These are phyloP conservation scores for Babylonia areolata DNA, from an alignment of 1,140 invertebrate species.

Conservation along the genomic window DNA sequence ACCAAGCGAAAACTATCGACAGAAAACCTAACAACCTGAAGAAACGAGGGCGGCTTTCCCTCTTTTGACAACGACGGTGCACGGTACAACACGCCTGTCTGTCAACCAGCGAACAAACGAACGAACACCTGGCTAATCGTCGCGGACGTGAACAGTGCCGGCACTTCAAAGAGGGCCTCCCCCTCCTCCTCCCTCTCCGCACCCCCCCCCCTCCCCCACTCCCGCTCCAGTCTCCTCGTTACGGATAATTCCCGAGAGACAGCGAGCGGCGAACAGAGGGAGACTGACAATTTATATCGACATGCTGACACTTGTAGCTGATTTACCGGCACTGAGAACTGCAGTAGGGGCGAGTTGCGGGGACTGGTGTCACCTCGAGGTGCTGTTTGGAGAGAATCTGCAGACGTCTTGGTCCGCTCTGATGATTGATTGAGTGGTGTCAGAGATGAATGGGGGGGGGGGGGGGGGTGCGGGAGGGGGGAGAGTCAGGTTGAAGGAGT, in stretches of 20 bases:
- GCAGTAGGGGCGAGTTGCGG: too few species aligned
- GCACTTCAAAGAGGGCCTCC: not conserved
- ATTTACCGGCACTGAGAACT: not conserved
- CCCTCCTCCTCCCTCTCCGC: too few species aligned
- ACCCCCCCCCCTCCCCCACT: too few species aligned
- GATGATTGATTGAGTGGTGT: not conserved
- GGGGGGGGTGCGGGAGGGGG: too few species aligned
- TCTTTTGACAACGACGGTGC: too few species aligned
- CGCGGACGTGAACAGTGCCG: not conserved
- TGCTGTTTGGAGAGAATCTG: not conserved
- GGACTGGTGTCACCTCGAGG: not conserved
- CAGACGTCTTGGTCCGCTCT: not conserved
- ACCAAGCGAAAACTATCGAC: too few species aligned
- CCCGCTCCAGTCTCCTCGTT: not conserved
- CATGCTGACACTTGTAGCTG: not conserved
- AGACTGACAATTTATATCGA: not conserved
- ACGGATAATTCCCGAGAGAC: not conserved
- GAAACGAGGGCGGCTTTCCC: too few species aligned
- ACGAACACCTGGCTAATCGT: conserved; percentile 6
- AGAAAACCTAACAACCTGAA: too few species aligned
- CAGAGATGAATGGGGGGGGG: too few species aligned
- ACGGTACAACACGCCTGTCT: too few species aligned
- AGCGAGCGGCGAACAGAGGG: not conserved
- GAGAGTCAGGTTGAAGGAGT: too few species aligned
- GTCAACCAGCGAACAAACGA: too few species aligned